These are phyloP conservation scores for Oxytorus armatus DNA, from an alignment of 2,888 invertebrate species.

Conservation along the genomic window DNA sequence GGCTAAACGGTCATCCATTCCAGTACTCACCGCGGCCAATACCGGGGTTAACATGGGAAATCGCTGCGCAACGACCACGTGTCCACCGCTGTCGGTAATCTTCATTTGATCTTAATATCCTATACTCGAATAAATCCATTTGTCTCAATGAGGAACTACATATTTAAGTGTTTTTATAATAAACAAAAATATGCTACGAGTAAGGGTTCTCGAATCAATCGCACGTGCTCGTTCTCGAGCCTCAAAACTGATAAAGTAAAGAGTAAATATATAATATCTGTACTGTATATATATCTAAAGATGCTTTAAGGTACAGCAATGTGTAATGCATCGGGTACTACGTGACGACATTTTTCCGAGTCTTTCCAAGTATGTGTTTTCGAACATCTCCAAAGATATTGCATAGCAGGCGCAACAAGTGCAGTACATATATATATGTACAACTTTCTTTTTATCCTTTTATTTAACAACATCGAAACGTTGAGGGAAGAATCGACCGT, in stretches of 20 bases:
- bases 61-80: too few relatives aligned
- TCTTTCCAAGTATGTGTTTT: slow-evolving; percentile 44
- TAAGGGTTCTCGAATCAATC: background rate
- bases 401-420: slow-evolving; percentile 76
- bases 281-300: background rate
- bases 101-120: too few relatives aligned
- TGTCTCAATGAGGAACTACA: too few relatives aligned
- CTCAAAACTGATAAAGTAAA: slow-evolving; percentile 3
- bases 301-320: slow-evolving; percentile 4
- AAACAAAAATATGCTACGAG: background rate
- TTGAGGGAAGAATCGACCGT: slow-evolving; percentile 35
- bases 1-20: too few relatives aligned
- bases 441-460: slow-evolving; percentile 48
- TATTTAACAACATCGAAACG: slow-evolving; percentile 63
- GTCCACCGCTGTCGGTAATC: too few relatives aligned
- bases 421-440: slow-evolving; percentile 64
- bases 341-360: slow-evolving; percentile 55
- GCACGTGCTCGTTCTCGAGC: background rate
- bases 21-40: too few relatives aligned
- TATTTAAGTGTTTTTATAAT: too few relatives aligned
- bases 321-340: slow-evolving; percentile 16
- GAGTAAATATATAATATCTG: background rate
- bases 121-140: too few relatives aligned
- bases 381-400: slow-evolving; percentile 9
- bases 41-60: too few relatives aligned